Conservation (phyloP, 2,113 vertebrate species). For the Noctilio leporinus region DNA sequence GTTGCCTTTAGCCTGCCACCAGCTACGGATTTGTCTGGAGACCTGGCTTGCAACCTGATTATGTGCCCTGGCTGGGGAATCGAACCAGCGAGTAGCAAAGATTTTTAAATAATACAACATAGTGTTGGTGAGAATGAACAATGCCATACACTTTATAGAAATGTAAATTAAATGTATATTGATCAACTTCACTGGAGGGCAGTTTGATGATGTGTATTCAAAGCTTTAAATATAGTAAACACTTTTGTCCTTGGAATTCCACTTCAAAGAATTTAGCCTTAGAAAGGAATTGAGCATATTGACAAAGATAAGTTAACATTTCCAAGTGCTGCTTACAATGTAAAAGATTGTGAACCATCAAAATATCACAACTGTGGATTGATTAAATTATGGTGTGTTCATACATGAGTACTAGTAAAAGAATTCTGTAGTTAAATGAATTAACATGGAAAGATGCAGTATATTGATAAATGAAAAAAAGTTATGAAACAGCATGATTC, state of each 20-base stretch:
- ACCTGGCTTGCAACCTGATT: no score
- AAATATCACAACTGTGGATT: background rate
- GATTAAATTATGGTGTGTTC: background rate
- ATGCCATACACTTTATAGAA: background rate
- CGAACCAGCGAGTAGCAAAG: no score
- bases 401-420: conserved; percentile 17
- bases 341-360: background rate
- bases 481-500: background rate
- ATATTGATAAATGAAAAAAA: conserved; percentile 19
- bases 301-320: conserved; percentile 1
- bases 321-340: background rate
- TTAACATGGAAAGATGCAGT: background rate
- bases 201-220: background rate
- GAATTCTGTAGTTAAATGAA: background rate
- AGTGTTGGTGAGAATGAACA: background rate
- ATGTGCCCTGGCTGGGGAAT: no score
- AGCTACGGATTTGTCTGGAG: no score
- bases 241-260: conserved; percentile 1
- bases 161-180: background rate
- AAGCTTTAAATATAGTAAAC: background rate
- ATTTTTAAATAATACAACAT: conserved; percentile 4
- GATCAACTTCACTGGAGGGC: background rate
- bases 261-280: conserved; percentile 22
- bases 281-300: conserved; percentile 14
- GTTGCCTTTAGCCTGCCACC: no score